Percentiles rank a stretch among this genome's conserved stretches.
Evolutionary conservation across 2,113 vertebrate species (phyloP).

Genomic region (Gallinago media): DNA sequence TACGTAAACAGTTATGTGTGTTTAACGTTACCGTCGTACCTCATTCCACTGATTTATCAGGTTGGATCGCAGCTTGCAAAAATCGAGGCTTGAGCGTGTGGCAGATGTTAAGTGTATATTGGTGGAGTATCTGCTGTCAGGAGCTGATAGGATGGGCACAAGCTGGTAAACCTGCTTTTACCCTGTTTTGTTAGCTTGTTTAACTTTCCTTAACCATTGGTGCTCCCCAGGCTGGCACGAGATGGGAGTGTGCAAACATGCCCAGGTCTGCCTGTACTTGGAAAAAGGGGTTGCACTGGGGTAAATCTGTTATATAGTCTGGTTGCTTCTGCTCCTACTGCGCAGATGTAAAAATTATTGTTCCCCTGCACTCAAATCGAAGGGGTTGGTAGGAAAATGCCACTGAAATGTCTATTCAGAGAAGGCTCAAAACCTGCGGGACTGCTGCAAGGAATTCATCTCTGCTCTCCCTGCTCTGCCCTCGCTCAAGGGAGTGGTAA

Average conservation of each 20-base stretch:
- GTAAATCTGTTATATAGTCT: not conserved
- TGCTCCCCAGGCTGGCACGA: not conserved
- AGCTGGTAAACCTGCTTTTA: not conserved
- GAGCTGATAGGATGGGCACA: fast-evolving
- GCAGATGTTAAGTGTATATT: not conserved
- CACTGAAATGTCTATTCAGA: not conserved
- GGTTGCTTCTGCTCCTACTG: not conserved
- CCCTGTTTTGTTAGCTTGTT: not conserved
- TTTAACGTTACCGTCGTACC: not conserved
- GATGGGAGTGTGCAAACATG: not conserved
- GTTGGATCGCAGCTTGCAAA: not conserved
- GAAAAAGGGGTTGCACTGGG: not conserved
- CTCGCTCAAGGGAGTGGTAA: not conserved
- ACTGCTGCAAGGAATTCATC: not conserved
- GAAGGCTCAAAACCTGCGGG: not conserved
- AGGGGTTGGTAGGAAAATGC: not conserved
- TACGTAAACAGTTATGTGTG: not conserved
- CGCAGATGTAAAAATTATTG: not conserved
- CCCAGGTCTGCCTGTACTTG: not conserved
- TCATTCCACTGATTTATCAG: not conserved
- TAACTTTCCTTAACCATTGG: not conserved
- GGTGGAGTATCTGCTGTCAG: not conserved
- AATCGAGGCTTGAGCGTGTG: not conserved
- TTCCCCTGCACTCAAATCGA: not conserved
- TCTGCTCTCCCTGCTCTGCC: not conserved